phyloP scores from a whole-genome alignment of 2,113 vertebrate genomes.

The Hylia prasina region DNA sequence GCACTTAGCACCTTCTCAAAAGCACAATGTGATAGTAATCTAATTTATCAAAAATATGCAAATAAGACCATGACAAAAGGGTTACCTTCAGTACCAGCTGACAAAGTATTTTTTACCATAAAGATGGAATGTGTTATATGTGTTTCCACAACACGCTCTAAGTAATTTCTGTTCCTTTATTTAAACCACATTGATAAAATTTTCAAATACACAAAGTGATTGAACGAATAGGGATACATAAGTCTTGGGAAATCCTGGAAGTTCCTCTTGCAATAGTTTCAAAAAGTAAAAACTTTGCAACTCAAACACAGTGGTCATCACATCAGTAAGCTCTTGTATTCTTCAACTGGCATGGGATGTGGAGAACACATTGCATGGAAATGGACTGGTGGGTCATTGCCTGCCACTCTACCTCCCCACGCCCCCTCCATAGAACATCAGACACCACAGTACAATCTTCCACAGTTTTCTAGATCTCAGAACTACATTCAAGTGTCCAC shows the following conservation, averaged over 20 bases:
- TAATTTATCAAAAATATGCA: not conserved
- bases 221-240: not conserved
- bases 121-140: not conserved
- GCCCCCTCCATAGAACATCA: not conserved
- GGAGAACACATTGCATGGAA: not conserved
- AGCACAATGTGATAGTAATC: not conserved
- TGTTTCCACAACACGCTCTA: not conserved
- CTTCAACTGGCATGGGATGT: rapidly evolving
- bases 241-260: not conserved
- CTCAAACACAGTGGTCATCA: not conserved
- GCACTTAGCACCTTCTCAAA: not conserved
- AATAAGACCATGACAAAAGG: not conserved
- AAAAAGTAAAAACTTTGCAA: not conserved
- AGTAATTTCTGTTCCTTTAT: not conserved
- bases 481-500: not conserved
- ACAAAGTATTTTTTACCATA: not conserved
- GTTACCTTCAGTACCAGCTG: not conserved
- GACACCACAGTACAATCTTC: not conserved
- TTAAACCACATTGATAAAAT: not conserved
- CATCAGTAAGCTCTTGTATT: not conserved
- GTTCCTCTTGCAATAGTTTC: not conserved
- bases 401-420: rapidly evolving
- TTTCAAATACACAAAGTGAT: not conserved
- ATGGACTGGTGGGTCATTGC: rapidly evolving
- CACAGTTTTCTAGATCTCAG: not conserved